Base-by-base conservation (phyloP, 2,888 invertebrate genomes). In the Clepsis dumicolana region DNA sequence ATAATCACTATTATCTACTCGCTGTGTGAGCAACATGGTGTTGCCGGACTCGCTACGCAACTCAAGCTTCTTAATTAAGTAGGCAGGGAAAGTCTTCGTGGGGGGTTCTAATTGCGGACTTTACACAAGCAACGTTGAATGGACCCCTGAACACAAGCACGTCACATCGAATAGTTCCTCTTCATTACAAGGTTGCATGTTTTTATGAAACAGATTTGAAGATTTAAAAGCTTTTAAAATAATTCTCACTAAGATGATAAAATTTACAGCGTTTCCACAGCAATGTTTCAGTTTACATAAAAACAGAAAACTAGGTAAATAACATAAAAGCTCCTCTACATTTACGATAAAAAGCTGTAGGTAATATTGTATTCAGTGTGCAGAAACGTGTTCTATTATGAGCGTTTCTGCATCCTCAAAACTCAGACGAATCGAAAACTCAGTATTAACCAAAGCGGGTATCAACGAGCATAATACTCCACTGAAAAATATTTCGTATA, bases 401-500 rank as follows among this genome's bases (percentile, higher is more conserved):
- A 50, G 32, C 12, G 24, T 38, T 38, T 52, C 14, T 35, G 24
- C 50, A 61, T 21, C n/a, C 14, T 59, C 7, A 12, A 32, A 44
- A 18, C 44, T 21, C 60, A 60, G 53, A 21, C 12, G 21, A n/a
- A 21, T 27, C 8, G n/a, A 2, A 25, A 52, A 27, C 53, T 16
- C 12, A 32, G 48, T 56, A 54, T 54, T 44, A 56, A 44, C 44
- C 32, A 12, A 27, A 65, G 57, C 18, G 61, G 16, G 32, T 61
- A 62, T 27, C 48, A 27, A 48, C n/a, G 12, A 27, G 18, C 5
- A 21, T 60, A 44, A 65, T 69, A 29, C 70, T 35, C 52, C 21
- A 12, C 66, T 72, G 73, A 73, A 78, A 77, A 74, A 78, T 78
- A 80, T 82, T 83, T 80, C 77, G 80, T 80, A 86, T 87, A 83